Evolutionary conservation across 2,113 vertebrate genomes (phyloP), one percentile per base, ranked within the genome.

Genomic region (Otis tarda): DNA sequence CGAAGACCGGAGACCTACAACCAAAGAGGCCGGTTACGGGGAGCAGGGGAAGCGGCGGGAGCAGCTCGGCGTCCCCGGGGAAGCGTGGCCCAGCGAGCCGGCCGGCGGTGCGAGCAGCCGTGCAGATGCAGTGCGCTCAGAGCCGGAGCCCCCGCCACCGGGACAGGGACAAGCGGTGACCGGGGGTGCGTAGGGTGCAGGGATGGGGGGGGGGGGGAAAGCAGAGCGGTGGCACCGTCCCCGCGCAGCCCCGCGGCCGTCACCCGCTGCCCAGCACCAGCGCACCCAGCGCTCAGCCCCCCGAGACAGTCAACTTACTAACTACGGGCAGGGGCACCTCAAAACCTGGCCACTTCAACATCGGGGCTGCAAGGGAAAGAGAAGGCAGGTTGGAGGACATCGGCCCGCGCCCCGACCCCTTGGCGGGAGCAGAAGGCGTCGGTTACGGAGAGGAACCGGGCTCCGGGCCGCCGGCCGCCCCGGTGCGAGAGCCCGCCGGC

Each of bases 311-410:
- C 97, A 98, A 99, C 99, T 99, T 99, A 99, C 99, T 98, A 98
- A 97, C 97, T 96, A 98, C 97, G 78, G 96, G 97, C 98, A 95
- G 98, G 98, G 97, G 92, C 98, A 67, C 87, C 98, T 99, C 99
- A 99, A 98, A 99, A 98, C 82, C 98, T 98, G 97, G 98, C 99
- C 98, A 98, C 98, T 97, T 98, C 98, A 96, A 98, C 98, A 95
- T 98, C 98, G 50, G 98, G 68, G 90, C 99, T 99, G 99, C 97
- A 99, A 99, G 98, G 98, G 93, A 98, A 98, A 99, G 95, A 99
- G 98, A 98, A 95, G 87, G 95, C 64, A 52, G 94, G 96, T 93
- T 97, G 95, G 90, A 96, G 89, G 79, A 96, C 67, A 4, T 57
- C 15, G 55, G 89, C 60, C 71, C 8, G 24, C 5, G 10, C 78